These are phyloP conservation scores for Elaphurus davidianus DNA, from an alignment of 2,113 vertebrate species.

Conservation along the genomic window DNA sequence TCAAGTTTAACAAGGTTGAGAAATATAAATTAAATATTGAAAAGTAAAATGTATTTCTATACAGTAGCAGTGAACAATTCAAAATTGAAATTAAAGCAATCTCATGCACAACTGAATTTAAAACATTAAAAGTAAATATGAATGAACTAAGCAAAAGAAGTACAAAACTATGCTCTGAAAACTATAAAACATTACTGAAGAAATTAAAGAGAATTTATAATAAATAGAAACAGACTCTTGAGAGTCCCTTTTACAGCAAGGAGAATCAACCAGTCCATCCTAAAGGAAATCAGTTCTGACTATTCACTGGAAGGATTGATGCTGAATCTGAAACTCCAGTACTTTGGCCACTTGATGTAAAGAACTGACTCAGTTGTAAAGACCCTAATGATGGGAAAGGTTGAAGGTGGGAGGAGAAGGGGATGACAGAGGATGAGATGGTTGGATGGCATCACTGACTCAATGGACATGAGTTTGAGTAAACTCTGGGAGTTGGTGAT, in stretches of 20 bases:
- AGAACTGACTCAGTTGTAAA: neutral
- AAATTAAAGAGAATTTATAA: neutral
- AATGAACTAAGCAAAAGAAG: neutral
- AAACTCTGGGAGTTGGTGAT: neutral
- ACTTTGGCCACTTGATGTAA: neutral
- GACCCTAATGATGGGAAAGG: neutral
- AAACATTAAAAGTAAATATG: neutral
- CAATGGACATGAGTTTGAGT: neutral
- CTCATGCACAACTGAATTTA: neutral
- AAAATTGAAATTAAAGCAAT: neutral
- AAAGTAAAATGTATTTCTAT: neutral
- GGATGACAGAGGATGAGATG: neutral
- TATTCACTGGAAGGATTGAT: neutral
- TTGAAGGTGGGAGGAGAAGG: neutral
- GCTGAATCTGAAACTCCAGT: neutral
- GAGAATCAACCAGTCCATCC: neutral
- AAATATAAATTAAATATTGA: neutral
- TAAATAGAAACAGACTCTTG: neutral
- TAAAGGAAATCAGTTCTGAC: neutral
- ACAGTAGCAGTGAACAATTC: neutral
- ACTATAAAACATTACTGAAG: neutral
- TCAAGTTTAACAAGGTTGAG: neutral
- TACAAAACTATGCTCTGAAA: neutral
- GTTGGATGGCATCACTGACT: neutral
- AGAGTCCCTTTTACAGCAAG: neutral